Conservation (phyloP, 1,140 invertebrate species). For the Tetragonula clypearis region DNA sequence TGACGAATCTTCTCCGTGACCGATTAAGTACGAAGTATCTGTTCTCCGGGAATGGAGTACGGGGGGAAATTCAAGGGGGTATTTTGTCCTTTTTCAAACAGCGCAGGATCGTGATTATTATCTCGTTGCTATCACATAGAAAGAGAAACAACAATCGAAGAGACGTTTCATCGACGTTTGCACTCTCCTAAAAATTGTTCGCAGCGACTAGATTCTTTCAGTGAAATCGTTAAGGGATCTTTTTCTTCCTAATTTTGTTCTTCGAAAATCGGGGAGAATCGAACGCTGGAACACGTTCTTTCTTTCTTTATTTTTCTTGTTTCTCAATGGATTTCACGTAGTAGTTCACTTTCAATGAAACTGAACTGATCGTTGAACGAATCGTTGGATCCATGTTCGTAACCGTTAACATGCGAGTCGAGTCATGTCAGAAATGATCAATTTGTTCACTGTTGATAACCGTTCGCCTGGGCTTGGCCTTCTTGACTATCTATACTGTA, state of each 20-base stretch:
- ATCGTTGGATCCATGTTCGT: slow-evolving; percentile 23
- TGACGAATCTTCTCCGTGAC: not conserved
- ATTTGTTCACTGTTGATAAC: slow-evolving; percentile 77
- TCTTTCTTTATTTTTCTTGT: not conserved
- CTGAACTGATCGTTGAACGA: slow-evolving; percentile 39
- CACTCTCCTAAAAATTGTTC: slow-evolving; percentile 32
- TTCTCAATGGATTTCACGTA: slow-evolving; percentile 19
- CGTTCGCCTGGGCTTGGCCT: slow-evolving; percentile 75
- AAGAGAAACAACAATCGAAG: slow-evolving; percentile 34
- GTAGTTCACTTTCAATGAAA: slow-evolving; percentile 9
- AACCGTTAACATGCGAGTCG: not conserved
- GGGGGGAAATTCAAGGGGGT: not conserved
- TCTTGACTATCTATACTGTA: slow-evolving; percentile 83
- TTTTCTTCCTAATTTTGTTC: slow-evolving; percentile 15
- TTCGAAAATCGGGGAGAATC: not conserved
- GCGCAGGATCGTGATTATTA: not conserved
- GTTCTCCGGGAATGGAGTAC: not conserved
- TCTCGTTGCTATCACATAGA: slow-evolving; percentile 38
- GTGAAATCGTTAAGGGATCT: slow-evolving; percentile 18
- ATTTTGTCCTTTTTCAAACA: not conserved
- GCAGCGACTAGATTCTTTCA: slow-evolving; percentile 64
- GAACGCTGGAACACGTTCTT: slow-evolving; percentile 30
- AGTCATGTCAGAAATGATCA: slow-evolving; percentile 4
- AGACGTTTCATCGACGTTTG: slow-evolving; percentile 35
- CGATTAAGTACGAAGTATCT: slow-evolving; percentile 26